Conservation (phyloP, 2,797 vertebrate species). For the Sebastes vulpes region DNA sequence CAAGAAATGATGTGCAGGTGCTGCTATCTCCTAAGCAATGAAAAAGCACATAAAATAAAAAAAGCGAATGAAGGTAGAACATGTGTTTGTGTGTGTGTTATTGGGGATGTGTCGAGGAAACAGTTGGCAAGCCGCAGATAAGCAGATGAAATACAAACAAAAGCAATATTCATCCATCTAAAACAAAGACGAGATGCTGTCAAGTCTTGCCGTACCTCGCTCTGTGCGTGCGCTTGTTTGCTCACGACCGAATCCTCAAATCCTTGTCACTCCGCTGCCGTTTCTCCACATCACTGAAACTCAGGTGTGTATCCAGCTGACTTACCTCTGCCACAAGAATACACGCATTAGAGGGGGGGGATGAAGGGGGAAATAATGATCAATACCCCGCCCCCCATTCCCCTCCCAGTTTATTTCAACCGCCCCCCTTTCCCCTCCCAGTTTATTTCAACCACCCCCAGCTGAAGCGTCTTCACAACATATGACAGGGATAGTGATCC, state of each 20-base stretch:
- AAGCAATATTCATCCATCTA: constrained; percentile 54
- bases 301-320: constrained; percentile 42
- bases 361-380: constrained; percentile 19
- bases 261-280: constrained; percentile 17
- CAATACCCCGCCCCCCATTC: constrained; percentile 6
- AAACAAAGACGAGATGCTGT: constrained; percentile 40
- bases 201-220: constrained; percentile 29
- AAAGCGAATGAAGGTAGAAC: background rate
- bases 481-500: constrained; percentile 64
- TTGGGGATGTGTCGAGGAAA: constrained; percentile 25
- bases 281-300: constrained; percentile 44
- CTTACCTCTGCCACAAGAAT: constrained; percentile 39
- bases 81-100: background rate
- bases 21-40: constrained; percentile 33
- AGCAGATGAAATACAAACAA: constrained; percentile 52
- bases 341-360: background rate
- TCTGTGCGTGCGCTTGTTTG: constrained; percentile 45
- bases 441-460: constrained; percentile 37
- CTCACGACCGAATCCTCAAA: constrained; percentile 50
- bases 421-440: background rate
- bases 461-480: constrained; percentile 51
- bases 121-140: constrained; percentile 31
- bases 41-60: constrained; percentile 41
- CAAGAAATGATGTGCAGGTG: constrained; percentile 52
- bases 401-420: constrained; percentile 25